Base-by-base conservation (phyloP, 1,140 invertebrate species). In the Adelges cooleyi region DNA sequence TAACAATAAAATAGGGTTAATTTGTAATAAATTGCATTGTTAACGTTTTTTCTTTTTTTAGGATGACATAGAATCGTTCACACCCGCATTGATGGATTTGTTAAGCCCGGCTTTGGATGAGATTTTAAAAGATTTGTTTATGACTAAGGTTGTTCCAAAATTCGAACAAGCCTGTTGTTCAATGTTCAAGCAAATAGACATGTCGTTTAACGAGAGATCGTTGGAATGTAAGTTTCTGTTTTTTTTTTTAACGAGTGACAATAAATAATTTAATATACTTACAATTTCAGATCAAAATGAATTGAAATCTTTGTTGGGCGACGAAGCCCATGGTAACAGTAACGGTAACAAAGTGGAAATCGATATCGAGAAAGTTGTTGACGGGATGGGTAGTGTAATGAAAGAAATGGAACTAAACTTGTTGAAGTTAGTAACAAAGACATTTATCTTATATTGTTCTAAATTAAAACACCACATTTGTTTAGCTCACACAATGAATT, bases 121-220 rank as follows among this genome's bases (percentile, higher is more conserved):
- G 15, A 83, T 82, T 49, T 90, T 86, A 74, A 84, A 82, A 67
- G 85, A 90, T 54, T 80, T 85, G 2, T 86, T 94, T 68, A 78
- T 81, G 36, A 83, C 80, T 48, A 80, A 82, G 65, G 76, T 92
- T 17, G 74, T 95, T 69, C 92, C 92, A 13, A 81, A 83, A 13
- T 87, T 92, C 80, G 90, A 95, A 73, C 86, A 86, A 73, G 82
- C 87, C 44, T 88, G 86, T 70, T 83, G 86, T 69, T 83, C 83
- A 69, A 88, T 95, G 79, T 93, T 93, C 71, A 78, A 82, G 33
- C 92, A 95, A 77, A 81, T 95, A 2, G 90, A 93, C 73, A 85
- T 90, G 15, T 81, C 84, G 3, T 95, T 95, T 74, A 82, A 84
- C 42, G 80, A 80, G 68, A 92, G 92, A 68, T 90, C 89, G 3